Evolutionary conservation across 2,113 vertebrate species (phyloP).

Genomic region (Crotalus horridus): DNA sequence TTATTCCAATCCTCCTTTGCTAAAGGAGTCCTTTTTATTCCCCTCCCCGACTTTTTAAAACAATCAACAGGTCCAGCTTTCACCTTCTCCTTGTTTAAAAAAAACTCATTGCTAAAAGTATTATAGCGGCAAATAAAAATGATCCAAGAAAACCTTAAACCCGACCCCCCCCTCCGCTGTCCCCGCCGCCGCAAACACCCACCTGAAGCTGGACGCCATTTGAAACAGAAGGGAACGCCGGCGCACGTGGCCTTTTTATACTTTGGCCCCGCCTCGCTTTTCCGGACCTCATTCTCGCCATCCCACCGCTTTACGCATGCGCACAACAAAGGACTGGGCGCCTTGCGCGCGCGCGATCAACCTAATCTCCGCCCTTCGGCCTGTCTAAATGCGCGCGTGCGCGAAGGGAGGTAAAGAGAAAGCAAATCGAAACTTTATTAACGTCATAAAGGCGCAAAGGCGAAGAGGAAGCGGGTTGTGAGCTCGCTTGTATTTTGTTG

Average conservation of each 20-base stretch:
- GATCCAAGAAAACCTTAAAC: neutral
- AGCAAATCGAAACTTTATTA: neutral
- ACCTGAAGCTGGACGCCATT: neutral
- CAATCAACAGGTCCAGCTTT: neutral
- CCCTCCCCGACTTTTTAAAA: too few relatives aligned
- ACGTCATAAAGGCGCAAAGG: neutral
- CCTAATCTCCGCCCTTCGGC: neutral
- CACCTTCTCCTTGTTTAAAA: too few relatives aligned
- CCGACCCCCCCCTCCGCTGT: too few relatives aligned
- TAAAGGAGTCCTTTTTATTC: too few relatives aligned
- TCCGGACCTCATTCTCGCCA: neutral
- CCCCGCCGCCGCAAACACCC: accelerated
- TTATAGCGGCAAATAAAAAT: too few relatives aligned
- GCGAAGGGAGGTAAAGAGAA: neutral
- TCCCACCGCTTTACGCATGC: neutral
- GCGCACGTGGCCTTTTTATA: conserved; percentile 3
- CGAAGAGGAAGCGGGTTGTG: neutral
- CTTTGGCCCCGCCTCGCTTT: neutral
- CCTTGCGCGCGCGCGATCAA: neutral
- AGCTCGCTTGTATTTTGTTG: neutral
- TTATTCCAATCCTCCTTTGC: too few relatives aligned
- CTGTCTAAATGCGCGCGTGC: neutral
- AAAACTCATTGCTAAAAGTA: too few relatives aligned
- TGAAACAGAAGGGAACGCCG: neutral
- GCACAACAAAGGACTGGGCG: neutral